Base-by-base conservation (phyloP, 2,888 invertebrate genomes). In the Diaprepes abbreviatus region DNA sequence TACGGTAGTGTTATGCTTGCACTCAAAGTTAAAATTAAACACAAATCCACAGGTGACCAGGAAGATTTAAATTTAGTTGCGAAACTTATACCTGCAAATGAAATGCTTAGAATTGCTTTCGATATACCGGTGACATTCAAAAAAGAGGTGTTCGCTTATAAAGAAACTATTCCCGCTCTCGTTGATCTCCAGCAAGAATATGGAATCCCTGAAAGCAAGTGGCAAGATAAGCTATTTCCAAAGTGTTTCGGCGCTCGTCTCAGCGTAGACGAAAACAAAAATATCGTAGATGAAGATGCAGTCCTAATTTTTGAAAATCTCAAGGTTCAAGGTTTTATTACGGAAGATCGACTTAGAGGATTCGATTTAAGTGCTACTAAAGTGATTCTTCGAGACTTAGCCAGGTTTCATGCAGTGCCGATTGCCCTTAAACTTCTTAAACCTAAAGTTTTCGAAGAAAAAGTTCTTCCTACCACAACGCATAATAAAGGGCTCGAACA, bases 1-100 rank as follows among this genome's bases (percentile, higher is more conserved):
- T 90, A 89, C 77, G 89, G 89, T 1, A 89, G 89, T 74, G 82
- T 87, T 0, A 89, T 90, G 82, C 75, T 89, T 0, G 83, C 84
- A 0, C 75, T 84, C 1, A 80, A 83, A 31, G 75, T 85, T 0
- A 82, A 79, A 66, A 74, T 86, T 7, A 79, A 79, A 68, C 74
- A 72, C 24, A 60, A 73, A 16, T 45, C 63, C 1, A 78, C 78
- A 19, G 77, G 76, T 3, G 73, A 76, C 21, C 73, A 76, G 60
- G 83, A 85, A 71, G 80, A 83, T 6, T 73, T 88, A 21, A 75
- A 87, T 24, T 73, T 89, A 7, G 86, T 89, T 1, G 89, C 88
- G 0, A 90, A 89, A 77, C 79, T 89, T 72, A 83, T 88, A 14
- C 89, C 89, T 0, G 85, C 85, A 0, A 88, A 87, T 59, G 86